phyloP scores from a whole-genome alignment of 2,797 vertebrate species.

The Sebastiscus albofasciatus region DNA sequence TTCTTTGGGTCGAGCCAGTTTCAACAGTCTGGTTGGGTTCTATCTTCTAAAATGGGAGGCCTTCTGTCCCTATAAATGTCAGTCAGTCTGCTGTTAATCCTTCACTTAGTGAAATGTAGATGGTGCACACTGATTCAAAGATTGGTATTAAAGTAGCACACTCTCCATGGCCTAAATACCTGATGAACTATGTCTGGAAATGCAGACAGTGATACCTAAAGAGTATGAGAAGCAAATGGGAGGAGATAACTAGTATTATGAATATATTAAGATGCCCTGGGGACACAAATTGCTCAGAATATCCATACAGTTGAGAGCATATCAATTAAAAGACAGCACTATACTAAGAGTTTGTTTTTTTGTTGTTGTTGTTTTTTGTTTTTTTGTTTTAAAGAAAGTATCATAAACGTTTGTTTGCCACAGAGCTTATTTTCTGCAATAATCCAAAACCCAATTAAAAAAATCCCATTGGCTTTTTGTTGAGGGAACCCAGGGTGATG shows the following conservation, averaged over 20 bases:
- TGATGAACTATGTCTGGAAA: background rate
- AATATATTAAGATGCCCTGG: background rate
- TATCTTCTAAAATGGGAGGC: slow-evolving; percentile 5
- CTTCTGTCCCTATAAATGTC: slow-evolving; percentile 3
- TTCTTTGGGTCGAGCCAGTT: background rate
- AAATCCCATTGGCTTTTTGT: no score
- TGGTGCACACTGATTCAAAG: background rate
- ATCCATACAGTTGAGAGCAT: background rate
- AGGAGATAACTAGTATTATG: background rate
- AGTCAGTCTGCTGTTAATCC: background rate
- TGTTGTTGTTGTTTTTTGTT: background rate
- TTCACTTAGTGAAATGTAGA: background rate
- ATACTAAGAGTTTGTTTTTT: background rate
- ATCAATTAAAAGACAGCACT: background rate
- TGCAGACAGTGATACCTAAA: slow-evolving; percentile 15
- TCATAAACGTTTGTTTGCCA: no score
- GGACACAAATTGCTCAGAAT: background rate
- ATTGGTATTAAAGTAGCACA: background rate
- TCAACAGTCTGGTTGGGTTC: background rate
- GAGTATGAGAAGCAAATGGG: background rate
- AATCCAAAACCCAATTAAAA: no score
- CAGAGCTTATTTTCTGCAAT: no score
- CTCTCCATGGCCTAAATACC: slow-evolving; percentile 6
- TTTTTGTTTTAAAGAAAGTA: background rate
- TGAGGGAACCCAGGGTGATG: no score